phyloP scores from a whole-genome alignment of 2,888 invertebrate genomes.

The Drosophila algonquin region DNA sequence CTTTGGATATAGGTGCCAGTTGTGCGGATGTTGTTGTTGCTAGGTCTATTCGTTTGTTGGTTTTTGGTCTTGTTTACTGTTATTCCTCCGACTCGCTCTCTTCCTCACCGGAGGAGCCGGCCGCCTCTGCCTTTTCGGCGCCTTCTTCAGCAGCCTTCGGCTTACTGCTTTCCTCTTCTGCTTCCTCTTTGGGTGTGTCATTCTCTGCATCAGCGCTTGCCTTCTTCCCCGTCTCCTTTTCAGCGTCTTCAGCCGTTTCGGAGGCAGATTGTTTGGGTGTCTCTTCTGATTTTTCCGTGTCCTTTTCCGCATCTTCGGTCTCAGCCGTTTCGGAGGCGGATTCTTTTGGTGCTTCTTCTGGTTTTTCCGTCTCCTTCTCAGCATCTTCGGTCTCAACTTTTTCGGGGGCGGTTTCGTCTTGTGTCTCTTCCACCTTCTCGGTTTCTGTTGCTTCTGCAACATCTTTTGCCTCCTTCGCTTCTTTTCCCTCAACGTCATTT shows the following conservation, averaged over 20 bases:
- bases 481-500: neutral
- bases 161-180: slow-evolving; percentile 26
- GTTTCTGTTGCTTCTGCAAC: neutral
- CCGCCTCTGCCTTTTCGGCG: slow-evolving; percentile 30
- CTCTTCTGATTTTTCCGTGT: neutral
- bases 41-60: slow-evolving; percentile 21
- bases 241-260: neutral
- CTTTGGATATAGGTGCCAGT: slow-evolving; percentile 18
- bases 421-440: slow-evolving; percentile 7
- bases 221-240: slow-evolving; percentile 1
- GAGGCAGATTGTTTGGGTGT: slow-evolving; percentile 1
- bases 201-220: neutral
- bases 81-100: slow-evolving; percentile 51
- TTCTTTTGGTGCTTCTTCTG: slow-evolving; percentile 6
- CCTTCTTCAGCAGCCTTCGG: slow-evolving; percentile 10
- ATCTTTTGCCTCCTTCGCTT: slow-evolving; percentile 1
- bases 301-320: neutral
- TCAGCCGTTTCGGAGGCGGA: neutral
- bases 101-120: slow-evolving; percentile 15
- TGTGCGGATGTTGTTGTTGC: slow-evolving; percentile 20
- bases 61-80: neutral
- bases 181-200: slow-evolving; percentile 1
- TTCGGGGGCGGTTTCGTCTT: neutral
- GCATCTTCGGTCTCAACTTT: slow-evolving; percentile 14
- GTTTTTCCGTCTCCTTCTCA: slow-evolving; percentile 6